Conservation (phyloP, 1,140 invertebrate genomes). For the Octopus bimaculoides region DNA sequence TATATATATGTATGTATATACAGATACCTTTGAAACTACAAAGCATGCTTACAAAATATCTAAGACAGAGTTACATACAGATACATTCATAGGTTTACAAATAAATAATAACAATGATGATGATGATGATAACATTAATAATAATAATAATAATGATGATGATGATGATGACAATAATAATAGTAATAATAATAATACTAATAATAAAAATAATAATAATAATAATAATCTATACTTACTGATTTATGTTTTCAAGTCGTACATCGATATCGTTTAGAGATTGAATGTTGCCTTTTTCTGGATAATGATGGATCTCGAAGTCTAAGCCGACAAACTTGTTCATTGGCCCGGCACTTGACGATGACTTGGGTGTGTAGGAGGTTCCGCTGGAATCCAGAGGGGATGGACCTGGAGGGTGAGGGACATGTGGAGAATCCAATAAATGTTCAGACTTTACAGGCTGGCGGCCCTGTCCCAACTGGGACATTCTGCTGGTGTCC, state of each 20-base stretch:
- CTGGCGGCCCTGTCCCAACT: slow-evolving; percentile 13
- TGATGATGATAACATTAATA: no score
- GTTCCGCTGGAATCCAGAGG: slow-evolving; percentile 45
- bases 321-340: slow-evolving; percentile 38
- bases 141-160: no score
- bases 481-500: slow-evolving; percentile 6
- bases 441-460: slow-evolving; percentile 21
- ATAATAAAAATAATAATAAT: background rate
- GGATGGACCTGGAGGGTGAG: slow-evolving; percentile 27
- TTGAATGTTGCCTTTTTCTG: slow-evolving; percentile 28
- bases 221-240: slow-evolving; percentile 33
- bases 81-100: no score
- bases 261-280: slow-evolving; percentile 43
- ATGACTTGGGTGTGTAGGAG: slow-evolving; percentile 47
- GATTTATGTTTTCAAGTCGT: slow-evolving; percentile 40
- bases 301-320: slow-evolving; percentile 32
- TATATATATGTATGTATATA: no score
- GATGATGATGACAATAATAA: no score
- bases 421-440: slow-evolving; percentile 18
- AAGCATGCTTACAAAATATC: no score
- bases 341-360: slow-evolving; percentile 43
- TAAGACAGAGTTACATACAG: no score
- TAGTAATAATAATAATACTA: background rate
- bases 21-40: no score
- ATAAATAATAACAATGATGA: no score